Evolutionary conservation across 2,113 vertebrate species (phyloP), one percentile per base, ranked within the genome.

Genomic region (Toxostoma redivivum): DNA sequence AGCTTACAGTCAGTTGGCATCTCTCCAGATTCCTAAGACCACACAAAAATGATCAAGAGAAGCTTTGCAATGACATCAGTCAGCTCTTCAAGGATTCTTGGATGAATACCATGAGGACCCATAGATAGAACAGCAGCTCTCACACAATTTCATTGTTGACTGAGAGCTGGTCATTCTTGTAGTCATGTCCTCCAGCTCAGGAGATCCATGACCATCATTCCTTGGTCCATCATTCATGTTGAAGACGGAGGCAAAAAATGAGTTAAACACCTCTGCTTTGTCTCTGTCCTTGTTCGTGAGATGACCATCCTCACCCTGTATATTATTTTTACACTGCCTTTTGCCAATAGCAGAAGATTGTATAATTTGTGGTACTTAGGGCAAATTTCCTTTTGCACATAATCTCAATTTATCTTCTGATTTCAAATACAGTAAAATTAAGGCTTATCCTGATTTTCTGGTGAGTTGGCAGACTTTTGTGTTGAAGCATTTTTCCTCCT

Each of bases 61-160:
- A 4, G 4, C 31, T 66, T 86, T 42, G 25, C 37, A 25, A 35
- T 22, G 12, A 42, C 21, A 50, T 48, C 24, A 57, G 10, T 10
- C 30, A 40, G 6, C 5, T 15, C 19, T 40, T 28, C 28, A 12
- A 65, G 23, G 50, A 74, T 42, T 50, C 51, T 66, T 35, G 31
- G 25, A 21, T 40, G 5, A 40, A 35, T 48, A 4, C 18, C 42
- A 13, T 40, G 40, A n/a, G 8, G 19, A 65, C 6, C 7, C 30
- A n/a, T 4, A 42, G 35, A 35, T 42, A 11, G 31, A 35, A 25
- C 16, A 42, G 31, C 25, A 66, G 35, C 31, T 57, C 10, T 48
- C 0, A 0, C 35, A 31, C 2, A 42, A 5, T 76, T 66, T 66
- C 11, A 14, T 13, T 57, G 16, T 50, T 2, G 4, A 11, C 9